A percentile compares a stretch with the other conserved stretches of the same genome.
These are phyloP conservation scores for Pachyseris speciosa DNA, from an alignment of 64 coral and sea anemone species.

Conservation along the genomic window DNA sequence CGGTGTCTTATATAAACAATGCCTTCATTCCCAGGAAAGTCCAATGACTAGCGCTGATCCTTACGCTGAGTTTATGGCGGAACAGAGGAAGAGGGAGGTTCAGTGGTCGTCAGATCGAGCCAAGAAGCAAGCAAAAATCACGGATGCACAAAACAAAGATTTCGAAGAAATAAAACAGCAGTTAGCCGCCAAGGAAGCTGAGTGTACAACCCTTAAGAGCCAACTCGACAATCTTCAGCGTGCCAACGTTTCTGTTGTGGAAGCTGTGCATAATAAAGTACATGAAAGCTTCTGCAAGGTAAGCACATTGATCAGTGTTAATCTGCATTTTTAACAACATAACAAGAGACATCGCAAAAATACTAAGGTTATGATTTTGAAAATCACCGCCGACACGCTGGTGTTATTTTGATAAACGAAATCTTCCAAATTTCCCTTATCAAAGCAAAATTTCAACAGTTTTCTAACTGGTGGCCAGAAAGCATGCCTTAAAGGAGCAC, in stretches of 20 bases:
- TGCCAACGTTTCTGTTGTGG: conserved; percentile 16
- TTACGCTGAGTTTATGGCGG: conserved; percentile 8
- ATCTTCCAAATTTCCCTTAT: too few relatives aligned
- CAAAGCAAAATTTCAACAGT: too few relatives aligned
- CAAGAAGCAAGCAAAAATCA: too few relatives aligned
- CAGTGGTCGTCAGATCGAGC: not conserved
- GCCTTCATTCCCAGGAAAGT: too few relatives aligned
- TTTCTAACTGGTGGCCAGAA: too few relatives aligned
- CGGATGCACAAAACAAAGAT: conserved; percentile 14
- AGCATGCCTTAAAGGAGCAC: too few relatives aligned
- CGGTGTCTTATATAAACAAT: conserved; percentile 8
- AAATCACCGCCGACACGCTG: too few relatives aligned
- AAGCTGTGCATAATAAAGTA: conserved; percentile 36
- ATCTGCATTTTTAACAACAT: conserved; percentile 29
- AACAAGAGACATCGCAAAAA: not conserved
- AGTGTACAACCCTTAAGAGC: too few relatives aligned
- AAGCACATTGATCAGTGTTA: conserved; percentile 5
- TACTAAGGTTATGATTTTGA: too few relatives aligned
- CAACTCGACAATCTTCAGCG: too few relatives aligned
- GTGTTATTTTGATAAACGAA: too few relatives aligned
- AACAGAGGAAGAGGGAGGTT: conserved; percentile 19
- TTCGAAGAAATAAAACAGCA: conserved; percentile 24
- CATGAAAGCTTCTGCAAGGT: conserved; percentile 39
- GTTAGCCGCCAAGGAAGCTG: conserved; percentile 8
- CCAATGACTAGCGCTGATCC: conserved; percentile 15